Base-by-base conservation (phyloP, 2,113 vertebrate species). In the Panthera tigris region DNA sequence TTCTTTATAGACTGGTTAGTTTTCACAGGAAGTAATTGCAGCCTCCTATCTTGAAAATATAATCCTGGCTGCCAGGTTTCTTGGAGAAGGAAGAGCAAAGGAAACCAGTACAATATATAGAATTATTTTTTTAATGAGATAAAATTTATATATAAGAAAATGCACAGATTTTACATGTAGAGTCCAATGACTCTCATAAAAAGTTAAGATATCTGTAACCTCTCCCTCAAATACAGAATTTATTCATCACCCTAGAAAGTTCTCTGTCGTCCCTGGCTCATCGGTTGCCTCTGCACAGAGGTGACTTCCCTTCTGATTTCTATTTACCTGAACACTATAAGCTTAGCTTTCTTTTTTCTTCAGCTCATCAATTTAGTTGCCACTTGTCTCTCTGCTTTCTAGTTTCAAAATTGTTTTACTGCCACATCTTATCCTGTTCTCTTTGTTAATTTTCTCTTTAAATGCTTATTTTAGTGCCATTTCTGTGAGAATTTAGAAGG, bases 401-500 rank as follows among this genome's bases (percentile, higher is more conserved):
- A 88, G 15, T 76, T 88, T 91, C 21, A 82, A 76, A 79, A 48
- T 18, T 78, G 16, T 66, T 45, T 21, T 71, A n/a, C 50, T 39
- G 48, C 63, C 19, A 90, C 21, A 69, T 69, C 18, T 52, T 89
- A 66, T 31, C 9, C n/a, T 89, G n/a, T 76, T 52, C 14, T 73
- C 4, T n/a, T 71, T 41, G 25, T 48, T 84, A 48, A 39, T 69
- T 82, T 92, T 39, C 36, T 41, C 13, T 91, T 87, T 69, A 92
- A 82, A 61, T 79, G 52, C 88, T 83, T 7, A 88, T 87, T 92
- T 68, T 52, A 80, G 45, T 87, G 48, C 12, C 36, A 66, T 50
- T 82, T 68, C 76, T 69, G 27, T 92, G 69, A 78, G 36, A 78
- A 83, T 83, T 96, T 83, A 83, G 48, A 88, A 96, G 12, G 48